Base-by-base conservation (phyloP, 2,113 vertebrate genomes). In the Bubo blakistoni region DNA sequence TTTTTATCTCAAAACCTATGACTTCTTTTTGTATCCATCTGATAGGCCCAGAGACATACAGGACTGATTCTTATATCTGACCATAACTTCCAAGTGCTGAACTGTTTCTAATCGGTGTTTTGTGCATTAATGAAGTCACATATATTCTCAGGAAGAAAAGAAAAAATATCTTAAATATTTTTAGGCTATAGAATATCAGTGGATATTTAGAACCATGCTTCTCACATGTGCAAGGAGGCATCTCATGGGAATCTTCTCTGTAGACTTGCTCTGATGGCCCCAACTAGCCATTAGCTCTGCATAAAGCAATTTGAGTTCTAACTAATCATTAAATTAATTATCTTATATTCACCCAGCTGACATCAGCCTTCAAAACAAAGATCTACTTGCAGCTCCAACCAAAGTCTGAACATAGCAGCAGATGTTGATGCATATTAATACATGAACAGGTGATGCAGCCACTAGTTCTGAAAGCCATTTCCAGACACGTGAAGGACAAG, bases 351-450 rank as follows among this genome's bases (percentile, higher is more conserved):
- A 87, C 30, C 2, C 14, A 84, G 46, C 34, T 70, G 26, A 94
- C 67, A 97, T 78, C 77, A 95, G 24, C 70, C 54, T 87, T 81
- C 79, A 81, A 88, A 96, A 90, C 30, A 71, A 76, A 96, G 86
- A 65, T 92, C 44, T 92, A 34, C 57, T 90, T 80, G 32, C 36
- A 88, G 66, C 32, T 81, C 46, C 78, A 42, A 16, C 16, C 20
- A 46, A 74, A 95, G 27, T 59, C 71, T 93, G 72, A 93, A 52
- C 32, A 63, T 9, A 84, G 62, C 57, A 86, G 87, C 91, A 97
- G 69, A 90, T 96, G 58, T 88, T 26, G 1, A 76, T 58, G 44
- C 59, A 87, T 94, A 94, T 65, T 94, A 96, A 96, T 94, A 58
- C 42, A 61, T 6, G 3, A 96, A 69, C 38, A 76, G 57, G n/a